Evolutionary conservation across 1,140 invertebrate genomes (phyloP).

Genomic region (Drosophila pseudoananassae): DNA sequence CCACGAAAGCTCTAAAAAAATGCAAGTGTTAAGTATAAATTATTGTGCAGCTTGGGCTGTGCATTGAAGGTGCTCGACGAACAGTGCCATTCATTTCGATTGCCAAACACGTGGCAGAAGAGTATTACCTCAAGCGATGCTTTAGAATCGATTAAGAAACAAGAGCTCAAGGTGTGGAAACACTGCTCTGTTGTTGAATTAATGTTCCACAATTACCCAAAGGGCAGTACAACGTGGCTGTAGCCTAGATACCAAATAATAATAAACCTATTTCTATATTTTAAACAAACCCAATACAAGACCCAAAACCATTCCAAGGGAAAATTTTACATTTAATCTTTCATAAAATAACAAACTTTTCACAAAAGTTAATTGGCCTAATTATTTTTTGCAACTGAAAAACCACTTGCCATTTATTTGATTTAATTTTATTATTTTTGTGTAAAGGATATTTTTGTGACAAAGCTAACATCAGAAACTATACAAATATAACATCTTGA

Average conservation of each 20-base stretch:
- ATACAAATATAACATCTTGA: constrained; percentile 22
- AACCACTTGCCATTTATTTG: too few relatives aligned
- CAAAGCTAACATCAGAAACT: constrained; percentile 16
- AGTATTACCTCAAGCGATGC: constrained; percentile 32
- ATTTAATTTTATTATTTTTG: background rate
- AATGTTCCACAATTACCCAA: background rate
- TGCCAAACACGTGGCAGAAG: constrained; percentile 33
- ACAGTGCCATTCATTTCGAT: constrained; percentile 61
- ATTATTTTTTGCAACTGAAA: too few relatives aligned
- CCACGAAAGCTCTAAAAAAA: constrained; percentile 26
- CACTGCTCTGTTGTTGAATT: background rate
- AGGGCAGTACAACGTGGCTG: too few relatives aligned
- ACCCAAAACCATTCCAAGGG: too few relatives aligned
- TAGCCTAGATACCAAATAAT: too few relatives aligned
- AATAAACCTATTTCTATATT: too few relatives aligned
- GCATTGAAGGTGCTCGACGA: constrained; percentile 50
- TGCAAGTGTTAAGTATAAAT: constrained; percentile 78
- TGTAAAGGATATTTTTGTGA: constrained; percentile 14
- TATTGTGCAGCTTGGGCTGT: constrained; percentile 58
- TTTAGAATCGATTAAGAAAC: constrained; percentile 41
- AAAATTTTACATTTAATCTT: too few relatives aligned
- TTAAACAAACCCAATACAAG: too few relatives aligned
- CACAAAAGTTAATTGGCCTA: too few relatives aligned
- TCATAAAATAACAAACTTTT: too few relatives aligned
- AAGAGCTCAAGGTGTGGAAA: background rate